Conservation (phyloP, 2,797 vertebrate genomes). For the Micromesistius poutassou region DNA sequence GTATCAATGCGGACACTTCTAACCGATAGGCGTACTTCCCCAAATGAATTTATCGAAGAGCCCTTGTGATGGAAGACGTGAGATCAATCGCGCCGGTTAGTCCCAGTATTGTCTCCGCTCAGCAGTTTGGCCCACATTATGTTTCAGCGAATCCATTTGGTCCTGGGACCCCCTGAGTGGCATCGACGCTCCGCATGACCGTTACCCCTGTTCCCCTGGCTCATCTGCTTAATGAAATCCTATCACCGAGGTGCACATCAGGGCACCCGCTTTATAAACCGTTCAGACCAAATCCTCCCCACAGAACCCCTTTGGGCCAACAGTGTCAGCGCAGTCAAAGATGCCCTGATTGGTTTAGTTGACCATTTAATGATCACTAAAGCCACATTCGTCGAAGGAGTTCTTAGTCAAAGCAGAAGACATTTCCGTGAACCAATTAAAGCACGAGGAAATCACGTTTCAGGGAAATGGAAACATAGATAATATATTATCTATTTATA, state of each 20-base stretch:
- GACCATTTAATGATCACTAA: background rate
- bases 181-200: background rate
- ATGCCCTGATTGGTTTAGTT: background rate
- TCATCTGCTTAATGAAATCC: background rate
- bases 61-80: background rate
- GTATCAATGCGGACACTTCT: background rate
- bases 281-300: background rate
- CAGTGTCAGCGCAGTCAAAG: background rate
- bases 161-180: background rate
- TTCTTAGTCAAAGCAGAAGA: background rate
- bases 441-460: background rate
- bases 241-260: background rate
- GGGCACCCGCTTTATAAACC: background rate
- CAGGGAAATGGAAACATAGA: background rate
- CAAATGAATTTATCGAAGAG: background rate
- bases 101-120: background rate
- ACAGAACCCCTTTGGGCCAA: background rate
- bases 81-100: background rate
- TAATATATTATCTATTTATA: no score
- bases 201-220: background rate
- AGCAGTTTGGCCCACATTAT: background rate
- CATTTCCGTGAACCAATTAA: background rate
- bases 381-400: background rate
- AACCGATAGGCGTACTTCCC: background rate
- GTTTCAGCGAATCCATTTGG: background rate